Evolutionary conservation across 2,797 vertebrate species (phyloP), one percentile per base, ranked within the genome.

Genomic region (Sebastes elongatus): DNA sequence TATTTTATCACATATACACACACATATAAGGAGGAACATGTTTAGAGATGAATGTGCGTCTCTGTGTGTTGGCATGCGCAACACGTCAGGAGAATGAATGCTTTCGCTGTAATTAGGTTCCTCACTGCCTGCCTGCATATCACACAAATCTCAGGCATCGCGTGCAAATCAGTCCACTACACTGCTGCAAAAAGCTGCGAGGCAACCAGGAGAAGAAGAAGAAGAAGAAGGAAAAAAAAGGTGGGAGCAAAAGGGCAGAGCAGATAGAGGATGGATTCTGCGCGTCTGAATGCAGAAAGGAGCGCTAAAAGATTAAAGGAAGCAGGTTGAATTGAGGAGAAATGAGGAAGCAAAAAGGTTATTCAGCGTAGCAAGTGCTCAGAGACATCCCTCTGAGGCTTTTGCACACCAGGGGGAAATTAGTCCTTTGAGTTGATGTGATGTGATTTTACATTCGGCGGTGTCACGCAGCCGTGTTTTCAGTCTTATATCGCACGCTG

Each of bases 31-130:
- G 3, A 30, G n/a, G 38, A 63, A 53, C 27, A 27, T 28, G 25
- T 28, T 22, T 25, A 22, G 67, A 30, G 53, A 60, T 73, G n/a
- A 25, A 42, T 55, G 49, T 35, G 59, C 14, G 6, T 22, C 8
- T 64, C 5, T 25, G 38, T 57, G 33, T 52, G 46, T 74, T 52
- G 22, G 57, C 64, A 79, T 74, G 53, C 20, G 27, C 13, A n/a
- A 74, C 69, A 71, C 66, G 20, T 80, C 66, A 13, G 72, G 33
- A 46, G 76, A 72, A 61, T 52, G 30, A 72, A 80, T 56, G 72
- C 68, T 46, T 64, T 9, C 5, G 59, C 70, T 66, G 61, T 84
- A 81, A 89, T 83, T 76, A 83, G 62, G 74, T 79, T 69, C 46
- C 56, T 71, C 73, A 7, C 65, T 35, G 65, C 67, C 65, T 35